Percentiles rank a stretch among this genome's conserved stretches.
Conservation (phyloP, 2,797 vertebrate species). For the Coendou prehensilis region DNA sequence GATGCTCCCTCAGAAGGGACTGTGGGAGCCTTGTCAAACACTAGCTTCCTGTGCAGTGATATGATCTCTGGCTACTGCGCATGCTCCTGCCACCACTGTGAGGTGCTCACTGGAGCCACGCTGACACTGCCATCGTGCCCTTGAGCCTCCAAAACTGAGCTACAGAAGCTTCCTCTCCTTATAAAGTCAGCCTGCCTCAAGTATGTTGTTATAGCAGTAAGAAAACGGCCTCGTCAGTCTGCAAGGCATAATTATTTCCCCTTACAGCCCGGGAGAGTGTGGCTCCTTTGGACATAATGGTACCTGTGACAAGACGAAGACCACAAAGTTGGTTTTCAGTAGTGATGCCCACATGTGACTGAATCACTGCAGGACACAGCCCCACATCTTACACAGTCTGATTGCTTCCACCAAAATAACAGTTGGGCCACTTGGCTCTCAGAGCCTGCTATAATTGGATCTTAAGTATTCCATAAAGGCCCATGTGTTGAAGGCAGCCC, state of each 20-base stretch:
- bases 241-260: background rate
- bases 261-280: background rate
- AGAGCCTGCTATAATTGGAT: background rate
- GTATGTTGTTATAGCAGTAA: background rate
- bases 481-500: background rate
- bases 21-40: too few species aligned
- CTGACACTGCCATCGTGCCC: background rate
- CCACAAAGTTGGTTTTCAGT: background rate
- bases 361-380: too few species aligned
- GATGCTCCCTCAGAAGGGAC: background rate
- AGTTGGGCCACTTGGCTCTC: background rate
- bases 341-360: background rate
- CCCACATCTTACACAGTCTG: accelerated
- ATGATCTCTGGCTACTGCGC: background rate
- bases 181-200: background rate
- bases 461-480: background rate
- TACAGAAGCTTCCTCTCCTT: background rate
- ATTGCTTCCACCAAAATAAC: background rate
- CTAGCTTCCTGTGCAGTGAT: background rate
- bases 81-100: background rate
- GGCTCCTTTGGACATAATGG: background rate
- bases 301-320: background rate
- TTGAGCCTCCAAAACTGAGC: background rate
- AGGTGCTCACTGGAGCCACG: background rate
- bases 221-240: too few species aligned